A percentile compares a stretch with the other conserved stretches of the same genome.
phyloP scores from a whole-genome alignment of 37 sponge, comb jelly and placozoan species.

The Spongilla lacustris region DNA sequence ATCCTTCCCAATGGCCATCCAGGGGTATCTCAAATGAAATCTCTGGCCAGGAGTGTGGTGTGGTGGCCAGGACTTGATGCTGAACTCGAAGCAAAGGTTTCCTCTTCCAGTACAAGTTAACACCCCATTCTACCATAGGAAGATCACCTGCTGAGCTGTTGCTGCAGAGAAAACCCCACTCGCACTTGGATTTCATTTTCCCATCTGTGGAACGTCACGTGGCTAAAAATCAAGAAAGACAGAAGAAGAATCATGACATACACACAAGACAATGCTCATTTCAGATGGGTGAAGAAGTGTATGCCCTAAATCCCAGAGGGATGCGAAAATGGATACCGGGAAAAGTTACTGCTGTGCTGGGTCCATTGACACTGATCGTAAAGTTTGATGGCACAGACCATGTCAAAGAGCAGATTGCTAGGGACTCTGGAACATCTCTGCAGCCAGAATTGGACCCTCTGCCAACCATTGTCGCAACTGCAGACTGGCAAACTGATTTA shows the following conservation, averaged over 20 bases:
- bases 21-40: neutral
- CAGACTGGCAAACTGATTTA: neutral
- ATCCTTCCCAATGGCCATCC: neutral
- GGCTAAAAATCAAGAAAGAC: neutral
- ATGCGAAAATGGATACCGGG: neutral
- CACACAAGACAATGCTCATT: slow-evolving; percentile 7
- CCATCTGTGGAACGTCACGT: neutral
- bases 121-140: neutral
- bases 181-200: neutral
- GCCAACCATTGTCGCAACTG: neutral
- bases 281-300: neutral
- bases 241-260: neutral
- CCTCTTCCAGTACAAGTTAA: too few relatives aligned
- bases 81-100: too few relatives aligned
- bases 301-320: neutral
- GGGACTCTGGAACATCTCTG: neutral
- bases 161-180: neutral
- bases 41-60: too few relatives aligned
- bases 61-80: too few relatives aligned
- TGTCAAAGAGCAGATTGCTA: neutral
- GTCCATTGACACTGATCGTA: neutral
- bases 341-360: neutral
- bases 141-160: neutral
- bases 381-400: neutral
- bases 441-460: neutral